These are phyloP conservation scores for Brachionus asplanchnoidis DNA, from an alignment of 1,140 invertebrate genomes.

Conservation along the genomic window DNA sequence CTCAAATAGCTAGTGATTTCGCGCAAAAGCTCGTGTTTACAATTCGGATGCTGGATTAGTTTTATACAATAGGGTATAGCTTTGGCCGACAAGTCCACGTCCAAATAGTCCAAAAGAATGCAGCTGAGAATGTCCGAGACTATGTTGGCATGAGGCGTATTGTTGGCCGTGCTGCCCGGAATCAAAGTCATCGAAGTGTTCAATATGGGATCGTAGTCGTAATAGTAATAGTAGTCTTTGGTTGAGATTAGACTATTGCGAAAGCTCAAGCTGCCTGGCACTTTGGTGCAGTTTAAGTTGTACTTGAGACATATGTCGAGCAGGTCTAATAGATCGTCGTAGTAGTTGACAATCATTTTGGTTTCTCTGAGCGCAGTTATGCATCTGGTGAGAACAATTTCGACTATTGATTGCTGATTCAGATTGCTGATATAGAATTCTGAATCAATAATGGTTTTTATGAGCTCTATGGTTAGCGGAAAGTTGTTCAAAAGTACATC, in stretches of 20 bases:
- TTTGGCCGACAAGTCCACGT: neutral
- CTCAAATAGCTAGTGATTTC: slow-evolving; percentile 86
- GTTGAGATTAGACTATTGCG: neutral
- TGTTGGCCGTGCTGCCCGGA: slow-evolving; percentile 37
- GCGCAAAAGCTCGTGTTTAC: slow-evolving; percentile 77
- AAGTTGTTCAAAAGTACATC: slow-evolving; percentile 76
- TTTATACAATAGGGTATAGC: slow-evolving; percentile 71
- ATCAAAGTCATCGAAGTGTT: neutral
- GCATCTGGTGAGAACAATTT: slow-evolving; percentile 81
- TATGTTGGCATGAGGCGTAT: slow-evolving; percentile 85
- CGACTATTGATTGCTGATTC: slow-evolving; percentile 85
- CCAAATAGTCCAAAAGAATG: slow-evolving; percentile 74
- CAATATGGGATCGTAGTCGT: neutral
- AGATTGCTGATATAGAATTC: slow-evolving; percentile 75
- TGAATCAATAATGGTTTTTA: slow-evolving; percentile 72
- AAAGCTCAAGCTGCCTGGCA: neutral
- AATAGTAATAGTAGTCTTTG: slow-evolving; percentile 27
- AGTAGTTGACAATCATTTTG: slow-evolving; percentile 76
- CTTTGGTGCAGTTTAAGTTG: slow-evolving; percentile 72
- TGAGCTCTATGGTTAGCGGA: slow-evolving; percentile 71
- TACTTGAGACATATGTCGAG: slow-evolving; percentile 80
- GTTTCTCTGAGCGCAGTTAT: slow-evolving; percentile 80
- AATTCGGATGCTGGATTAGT: slow-evolving; percentile 70
- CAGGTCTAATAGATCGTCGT: slow-evolving; percentile 71
- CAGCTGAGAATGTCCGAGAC: slow-evolving; percentile 86